Base-by-base conservation (phyloP, 2,113 vertebrate species). In the Nycticryphes semicollaris region DNA sequence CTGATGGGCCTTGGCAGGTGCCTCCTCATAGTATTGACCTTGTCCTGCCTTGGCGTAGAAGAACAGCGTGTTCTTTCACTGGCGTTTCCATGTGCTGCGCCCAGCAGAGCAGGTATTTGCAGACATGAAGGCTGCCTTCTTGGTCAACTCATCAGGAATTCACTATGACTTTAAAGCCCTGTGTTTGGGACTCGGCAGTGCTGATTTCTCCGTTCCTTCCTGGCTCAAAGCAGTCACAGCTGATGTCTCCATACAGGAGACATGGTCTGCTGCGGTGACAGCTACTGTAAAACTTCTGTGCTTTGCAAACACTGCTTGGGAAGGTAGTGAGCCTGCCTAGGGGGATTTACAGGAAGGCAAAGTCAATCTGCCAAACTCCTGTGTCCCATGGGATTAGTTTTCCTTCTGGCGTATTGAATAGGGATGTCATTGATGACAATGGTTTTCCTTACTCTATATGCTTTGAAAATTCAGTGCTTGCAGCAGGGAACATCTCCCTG, bases 31-130 rank as follows among this genome's bases (percentile, higher is more conserved):
- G n/a, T 23, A 7, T 48, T 74, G 66, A 30, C 51, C 50, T 80
- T 76, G 68, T 79, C 57, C 47, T 86, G 73, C 73, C 78, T 63
- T 41, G 75, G n/a, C 0, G 2, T 19, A 12, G 48, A 33, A 85
- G 30, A 84, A 63, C 51, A 75, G 69, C 4, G 0, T 4, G 30
- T 82, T 62, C 56, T 88, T 84, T 86, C 79, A 50, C 6, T 1
- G 1, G 18, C 0, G 2, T 43, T 69, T 16, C 21, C 5, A 0
- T 35, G 6, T 48, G 56, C 76, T 81, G 60, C 4, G 14, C 37
- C 68, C 73, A n/a, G 63, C 77, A 85, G 50, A 35, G 60, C 74
- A 75, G 57, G 41, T 67, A 2, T 62, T 60, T 68, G 68, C 30
- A 13, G 67, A 9, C 39, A 22, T 14, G 72, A 64, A 73, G 45